phyloP scores from a whole-genome alignment of 1,140 invertebrate genomes.

The Bombus pascuorum region DNA sequence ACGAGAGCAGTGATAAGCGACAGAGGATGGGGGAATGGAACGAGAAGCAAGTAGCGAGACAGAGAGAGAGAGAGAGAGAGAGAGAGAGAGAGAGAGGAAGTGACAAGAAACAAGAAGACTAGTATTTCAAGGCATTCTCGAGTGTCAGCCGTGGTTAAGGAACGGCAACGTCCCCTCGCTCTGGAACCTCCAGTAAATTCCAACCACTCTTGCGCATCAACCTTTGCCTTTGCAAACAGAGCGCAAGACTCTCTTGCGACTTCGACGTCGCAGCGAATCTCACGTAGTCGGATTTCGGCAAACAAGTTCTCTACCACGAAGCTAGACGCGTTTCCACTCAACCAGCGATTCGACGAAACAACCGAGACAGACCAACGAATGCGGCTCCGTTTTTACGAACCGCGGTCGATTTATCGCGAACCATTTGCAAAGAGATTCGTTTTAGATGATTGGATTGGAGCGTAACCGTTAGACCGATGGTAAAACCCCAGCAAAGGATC shows the following conservation, averaged over 20 bases:
- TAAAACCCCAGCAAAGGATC: neutral
- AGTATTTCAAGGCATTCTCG: conserved; percentile 69
- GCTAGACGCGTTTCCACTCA: conserved; percentile 27
- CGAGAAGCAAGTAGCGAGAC: too few relatives aligned
- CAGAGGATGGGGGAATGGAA: neutral
- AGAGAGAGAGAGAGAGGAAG: neutral
- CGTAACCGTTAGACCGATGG: neutral
- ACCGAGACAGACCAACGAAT: conserved; percentile 22
- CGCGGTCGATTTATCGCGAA: neutral
- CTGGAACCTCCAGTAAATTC: conserved; percentile 62
- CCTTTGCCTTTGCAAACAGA: conserved; percentile 62
- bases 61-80: neutral
- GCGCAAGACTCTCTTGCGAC: conserved; percentile 50
- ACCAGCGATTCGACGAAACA: neutral
- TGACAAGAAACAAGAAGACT: conserved; percentile 36
- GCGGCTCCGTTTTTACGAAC: neutral
- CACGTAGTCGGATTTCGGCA: conserved; percentile 38
- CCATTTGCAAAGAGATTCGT: neutral
- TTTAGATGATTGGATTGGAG: neutral
- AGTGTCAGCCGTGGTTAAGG: conserved; percentile 60
- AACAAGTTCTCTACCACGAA: conserved; percentile 41
- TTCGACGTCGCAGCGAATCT: conserved; percentile 46
- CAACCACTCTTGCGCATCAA: conserved; percentile 40
- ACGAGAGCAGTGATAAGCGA: neutral
- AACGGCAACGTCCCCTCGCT: conserved; percentile 57